These are phyloP conservation scores for Caiman crocodilus DNA, from an alignment of 2,797 vertebrate genomes.

Conservation along the genomic window DNA sequence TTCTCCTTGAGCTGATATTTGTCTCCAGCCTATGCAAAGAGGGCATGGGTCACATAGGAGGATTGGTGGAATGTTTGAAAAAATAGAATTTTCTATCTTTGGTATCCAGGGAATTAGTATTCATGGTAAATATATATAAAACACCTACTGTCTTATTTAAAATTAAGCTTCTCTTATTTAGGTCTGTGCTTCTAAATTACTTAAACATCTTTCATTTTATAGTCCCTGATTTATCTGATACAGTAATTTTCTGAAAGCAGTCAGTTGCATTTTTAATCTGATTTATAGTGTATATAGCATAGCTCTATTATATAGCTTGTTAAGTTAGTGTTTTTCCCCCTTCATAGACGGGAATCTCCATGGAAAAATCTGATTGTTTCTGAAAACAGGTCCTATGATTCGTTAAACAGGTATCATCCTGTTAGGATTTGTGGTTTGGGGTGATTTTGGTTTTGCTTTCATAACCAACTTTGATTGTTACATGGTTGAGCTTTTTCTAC, in stretches of 20 bases:
- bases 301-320: conserved; percentile 66
- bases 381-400: conserved; percentile 89
- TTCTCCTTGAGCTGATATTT: background rate
- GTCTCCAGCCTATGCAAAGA: conserved; percentile 9
- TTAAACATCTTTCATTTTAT: background rate
- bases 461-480: conserved; percentile 68
- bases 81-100: background rate
- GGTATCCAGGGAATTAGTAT: background rate
- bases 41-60: background rate
- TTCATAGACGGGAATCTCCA: conserved; percentile 92
- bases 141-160: background rate
- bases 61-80: background rate
- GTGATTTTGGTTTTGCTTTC: conserved; percentile 18
- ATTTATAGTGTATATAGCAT: conserved; percentile 19
- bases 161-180: background rate
- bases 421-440: conserved; percentile 79
- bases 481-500: conserved; percentile 80
- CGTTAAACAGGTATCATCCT: conserved; percentile 91
- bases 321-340: conserved; percentile 88
- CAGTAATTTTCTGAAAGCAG: background rate
- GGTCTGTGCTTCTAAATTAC: background rate
- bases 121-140: background rate
- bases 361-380: conserved; percentile 93
- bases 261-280: background rate
- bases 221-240: conserved; percentile 11